Conservation (phyloP, 92 coral and sea anemone genomes). For the Porites evermanni region DNA sequence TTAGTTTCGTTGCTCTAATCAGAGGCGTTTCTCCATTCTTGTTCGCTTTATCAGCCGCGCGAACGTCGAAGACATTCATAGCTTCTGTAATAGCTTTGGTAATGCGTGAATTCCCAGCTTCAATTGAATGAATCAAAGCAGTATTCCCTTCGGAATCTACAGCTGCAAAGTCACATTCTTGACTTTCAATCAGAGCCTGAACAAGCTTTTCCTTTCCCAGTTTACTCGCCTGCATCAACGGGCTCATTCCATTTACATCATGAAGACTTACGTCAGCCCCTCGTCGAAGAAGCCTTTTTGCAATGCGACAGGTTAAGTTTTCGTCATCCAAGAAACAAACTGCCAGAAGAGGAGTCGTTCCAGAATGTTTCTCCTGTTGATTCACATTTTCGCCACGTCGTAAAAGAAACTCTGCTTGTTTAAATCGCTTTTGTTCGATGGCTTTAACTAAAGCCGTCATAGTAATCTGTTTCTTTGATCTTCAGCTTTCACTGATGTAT, state of each 20-base stretch:
- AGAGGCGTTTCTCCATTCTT: constrained; percentile 76
- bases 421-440: constrained; percentile 70
- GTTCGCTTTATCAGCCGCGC: constrained; percentile 71
- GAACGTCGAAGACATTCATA: constrained; percentile 50
- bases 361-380: constrained; percentile 49
- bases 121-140: constrained; percentile 63
- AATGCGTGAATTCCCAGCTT: constrained; percentile 57
- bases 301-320: constrained; percentile 54
- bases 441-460: constrained; percentile 79
- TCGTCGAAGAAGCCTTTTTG: constrained; percentile 58
- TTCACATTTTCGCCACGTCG: constrained; percentile 71
- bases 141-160: constrained; percentile 70
- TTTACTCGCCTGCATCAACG: constrained; percentile 78
- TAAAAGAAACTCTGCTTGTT: constrained; percentile 70
- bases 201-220: constrained; percentile 65
- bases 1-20: constrained; percentile 69
- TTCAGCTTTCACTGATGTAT: background rate
- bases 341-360: constrained; percentile 70
- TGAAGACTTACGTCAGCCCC: constrained; percentile 64
- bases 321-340: constrained; percentile 71
- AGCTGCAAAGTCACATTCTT: constrained; percentile 62
- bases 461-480: background rate
- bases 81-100: constrained; percentile 66
- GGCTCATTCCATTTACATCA: constrained; percentile 63
- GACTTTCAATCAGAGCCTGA: constrained; percentile 40